Evolutionary conservation across 2,888 invertebrate species (phyloP), one percentile per base, ranked within the genome.

Genomic region (Dendrolimus pini): DNA sequence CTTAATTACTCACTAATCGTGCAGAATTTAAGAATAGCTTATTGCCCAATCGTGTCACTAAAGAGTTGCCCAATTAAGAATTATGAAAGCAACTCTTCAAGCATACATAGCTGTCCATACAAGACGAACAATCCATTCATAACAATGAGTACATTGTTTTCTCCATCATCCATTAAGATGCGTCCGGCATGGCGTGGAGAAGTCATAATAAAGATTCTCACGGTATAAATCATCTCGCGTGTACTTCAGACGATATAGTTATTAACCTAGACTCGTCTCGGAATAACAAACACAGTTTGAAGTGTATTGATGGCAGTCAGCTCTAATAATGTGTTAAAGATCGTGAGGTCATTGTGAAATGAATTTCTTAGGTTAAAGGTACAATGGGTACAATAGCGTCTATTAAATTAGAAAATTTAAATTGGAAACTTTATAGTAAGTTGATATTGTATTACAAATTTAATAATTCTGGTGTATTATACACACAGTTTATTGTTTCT

Each of bases 261-360:
- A 78, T 82, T 80, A 80, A 70, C 72, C 73, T 66, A 68, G 71
- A 69, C 61, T 47, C 47, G 47, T 47, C 47, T 71, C 71, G 68
- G 68, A 69, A 69, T 68, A 78, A 79, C 80, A 77, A 78, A 82
- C 69, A 72, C 59, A 66, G 61, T 71, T 62, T 69, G 77, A 77
- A 69, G 77, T 70, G 64, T 79, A 82, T 80, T 80, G 76, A 84
- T 83, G 82, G 76, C 69, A 69, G 66, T 69, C 57, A 55, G 58
- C 61, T 58, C 60, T 60, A 65, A 70, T 72, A 77, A 77, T 73
- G 72, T 75, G 72, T 70, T 70, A 65, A 71, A 71, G 71, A 74
- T 80, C 79, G 80, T 80, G 79, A 71, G 72, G 73, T 74, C 71
- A 68, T 73, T 73, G 75, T 72, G 75, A 72, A 78, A 81, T 75